phyloP scores from a whole-genome alignment of 2,113 vertebrate species.

The Neomonachus schauinslandi region DNA sequence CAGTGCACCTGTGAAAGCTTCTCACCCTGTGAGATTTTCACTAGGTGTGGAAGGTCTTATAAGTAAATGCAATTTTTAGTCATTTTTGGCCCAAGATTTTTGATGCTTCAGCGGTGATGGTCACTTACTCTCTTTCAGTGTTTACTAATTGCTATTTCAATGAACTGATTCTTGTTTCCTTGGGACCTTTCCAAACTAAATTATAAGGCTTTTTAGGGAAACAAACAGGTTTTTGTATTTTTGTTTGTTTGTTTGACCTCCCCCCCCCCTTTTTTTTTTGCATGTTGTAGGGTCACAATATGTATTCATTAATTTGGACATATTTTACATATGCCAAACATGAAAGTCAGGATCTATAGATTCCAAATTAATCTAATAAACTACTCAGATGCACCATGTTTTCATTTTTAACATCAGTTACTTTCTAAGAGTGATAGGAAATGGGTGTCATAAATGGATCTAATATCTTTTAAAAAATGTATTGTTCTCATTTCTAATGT shows the following conservation, averaged over 20 bases:
- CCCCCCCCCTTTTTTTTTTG: not conserved
- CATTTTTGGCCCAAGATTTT: not conserved
- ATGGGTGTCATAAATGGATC: not conserved
- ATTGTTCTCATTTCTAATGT: constrained; percentile 27
- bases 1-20: not conserved
- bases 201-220: not conserved
- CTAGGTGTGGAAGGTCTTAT: not conserved
- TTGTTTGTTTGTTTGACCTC: not conserved
- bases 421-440: constrained; percentile 4
- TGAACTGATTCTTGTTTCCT: not conserved
- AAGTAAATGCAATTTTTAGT: constrained; percentile 30
- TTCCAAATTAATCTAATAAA: constrained; percentile 47
- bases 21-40: not conserved
- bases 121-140: not conserved
- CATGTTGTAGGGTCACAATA: not conserved
- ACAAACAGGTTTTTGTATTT: not conserved
- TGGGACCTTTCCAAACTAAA: not conserved
- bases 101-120: not conserved
- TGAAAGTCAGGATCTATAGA: not conserved
- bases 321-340: constrained; percentile 18
- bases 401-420: constrained; percentile 46
- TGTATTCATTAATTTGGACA: constrained; percentile 43
- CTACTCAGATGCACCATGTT: not conserved
- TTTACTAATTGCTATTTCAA: constrained; percentile 11
- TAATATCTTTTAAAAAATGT: not conserved